Percentiles rank a stretch among this genome's conserved stretches.
Conservation (phyloP, 2,888 invertebrate species). For the Temnothorax unifasciatus region DNA sequence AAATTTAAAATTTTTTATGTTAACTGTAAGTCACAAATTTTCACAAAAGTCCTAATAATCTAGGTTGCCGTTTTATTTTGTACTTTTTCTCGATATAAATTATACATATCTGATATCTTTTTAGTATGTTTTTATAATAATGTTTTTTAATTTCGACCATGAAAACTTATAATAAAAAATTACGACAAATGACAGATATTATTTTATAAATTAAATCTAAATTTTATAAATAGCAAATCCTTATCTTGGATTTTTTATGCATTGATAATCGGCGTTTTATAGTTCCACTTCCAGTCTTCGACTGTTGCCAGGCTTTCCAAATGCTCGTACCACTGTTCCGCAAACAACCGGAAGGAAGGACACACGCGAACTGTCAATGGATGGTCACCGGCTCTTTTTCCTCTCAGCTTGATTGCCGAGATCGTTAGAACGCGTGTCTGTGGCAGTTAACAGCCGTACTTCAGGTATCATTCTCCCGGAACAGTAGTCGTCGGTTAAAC, state of each 20-base stretch:
- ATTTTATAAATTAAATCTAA: not conserved
- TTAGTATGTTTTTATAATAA: not conserved
- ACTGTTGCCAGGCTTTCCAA: not conserved
- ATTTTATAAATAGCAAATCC: not conserved
- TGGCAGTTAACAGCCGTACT: slow-evolving; percentile 67
- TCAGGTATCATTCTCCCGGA: slow-evolving; percentile 62
- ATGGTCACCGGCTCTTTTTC: slow-evolving; percentile 39
- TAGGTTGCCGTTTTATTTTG: not conserved
- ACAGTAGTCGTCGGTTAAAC: slow-evolving; percentile 48
- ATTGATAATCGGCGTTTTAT: not conserved
- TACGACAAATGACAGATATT: not conserved
- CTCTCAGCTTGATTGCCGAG: slow-evolving; percentile 59
- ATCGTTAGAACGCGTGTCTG: slow-evolving; percentile 68
- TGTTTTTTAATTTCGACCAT: not conserved
- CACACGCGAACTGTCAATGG: slow-evolving; percentile 18
- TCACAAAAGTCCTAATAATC: not conserved
- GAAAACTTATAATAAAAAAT: not conserved
- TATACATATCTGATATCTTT: not conserved
- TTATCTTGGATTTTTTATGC: not conserved
- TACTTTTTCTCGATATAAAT: not conserved
- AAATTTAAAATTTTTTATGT: not conserved
- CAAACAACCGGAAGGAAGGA: slow-evolving; percentile 37
- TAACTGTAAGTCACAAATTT: not conserved
- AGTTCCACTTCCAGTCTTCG: not conserved
- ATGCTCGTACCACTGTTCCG: slow-evolving; percentile 21